phyloP scores from a whole-genome alignment of 1,140 invertebrate species.

The Teleogryllus occipitalis region DNA sequence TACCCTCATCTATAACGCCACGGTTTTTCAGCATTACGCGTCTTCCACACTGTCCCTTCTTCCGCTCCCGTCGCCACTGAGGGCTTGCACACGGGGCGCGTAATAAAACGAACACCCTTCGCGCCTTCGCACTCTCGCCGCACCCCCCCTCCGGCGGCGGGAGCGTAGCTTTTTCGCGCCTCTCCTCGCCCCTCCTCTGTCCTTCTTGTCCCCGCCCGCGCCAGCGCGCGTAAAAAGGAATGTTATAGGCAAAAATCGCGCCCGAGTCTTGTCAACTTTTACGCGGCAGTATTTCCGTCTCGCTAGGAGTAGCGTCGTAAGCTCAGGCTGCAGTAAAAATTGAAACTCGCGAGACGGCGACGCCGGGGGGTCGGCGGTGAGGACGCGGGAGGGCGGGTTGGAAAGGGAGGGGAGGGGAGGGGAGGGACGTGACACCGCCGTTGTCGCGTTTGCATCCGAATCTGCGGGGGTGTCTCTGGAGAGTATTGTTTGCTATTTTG shows the following conservation, averaged over 20 bases:
- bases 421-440: no score
- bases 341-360: background rate
- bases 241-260: slow-evolving; percentile 4
- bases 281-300: background rate
- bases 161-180: background rate
- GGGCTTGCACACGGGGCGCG: no score
- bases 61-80: no score
- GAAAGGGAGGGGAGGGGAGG: background rate
- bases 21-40: no score
- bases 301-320: background rate
- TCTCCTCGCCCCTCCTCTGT: background rate
- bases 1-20: no score
- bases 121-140: no score
- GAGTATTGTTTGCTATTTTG: no score
- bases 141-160: no score
- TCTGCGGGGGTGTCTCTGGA: no score
- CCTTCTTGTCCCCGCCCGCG: background rate
- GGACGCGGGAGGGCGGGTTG: background rate
- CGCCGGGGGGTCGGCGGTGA: background rate
- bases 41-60: no score
- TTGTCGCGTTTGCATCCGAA: no score
- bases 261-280: background rate
- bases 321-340: background rate
- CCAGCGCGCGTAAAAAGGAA: background rate
- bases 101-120: no score